These are phyloP conservation scores for Tetramorium bicarinatum DNA, from an alignment of 2,888 invertebrate genomes.

Conservation along the genomic window DNA sequence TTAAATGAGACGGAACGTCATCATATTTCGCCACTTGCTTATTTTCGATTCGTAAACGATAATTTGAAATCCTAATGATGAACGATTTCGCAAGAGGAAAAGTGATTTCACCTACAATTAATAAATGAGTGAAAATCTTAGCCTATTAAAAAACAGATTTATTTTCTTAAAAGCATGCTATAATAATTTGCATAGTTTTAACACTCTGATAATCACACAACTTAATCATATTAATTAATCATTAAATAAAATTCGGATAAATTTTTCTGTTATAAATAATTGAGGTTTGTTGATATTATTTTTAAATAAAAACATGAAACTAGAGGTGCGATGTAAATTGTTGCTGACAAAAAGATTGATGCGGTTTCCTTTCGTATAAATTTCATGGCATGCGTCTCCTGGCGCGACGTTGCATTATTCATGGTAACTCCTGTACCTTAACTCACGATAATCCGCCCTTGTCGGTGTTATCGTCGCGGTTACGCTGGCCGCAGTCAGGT, in stretches of 20 bases:
- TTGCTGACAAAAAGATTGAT: not conserved
- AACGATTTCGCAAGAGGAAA: conserved; percentile 8
- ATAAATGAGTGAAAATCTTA: not conserved
- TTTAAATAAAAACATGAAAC: not conserved
- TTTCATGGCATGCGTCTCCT: conserved; percentile 64
- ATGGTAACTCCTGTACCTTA: conserved; percentile 73
- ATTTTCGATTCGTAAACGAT: conserved; percentile 65
- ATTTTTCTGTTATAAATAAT: not conserved
- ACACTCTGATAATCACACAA: not conserved
- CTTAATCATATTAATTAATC: not conserved
- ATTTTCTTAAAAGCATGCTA: not conserved
- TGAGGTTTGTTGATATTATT: not conserved
- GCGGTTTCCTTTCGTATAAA: conserved; percentile 25
- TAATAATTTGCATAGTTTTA: not conserved
- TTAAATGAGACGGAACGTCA: conserved; percentile 76
- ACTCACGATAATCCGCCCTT: conserved; percentile 79
- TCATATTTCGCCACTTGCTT: conserved; percentile 50
- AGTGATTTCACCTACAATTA: not conserved
- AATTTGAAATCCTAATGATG: conserved; percentile 52
- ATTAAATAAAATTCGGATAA: not conserved
- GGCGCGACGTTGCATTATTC: conserved; percentile 78
- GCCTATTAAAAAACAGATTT: not conserved
- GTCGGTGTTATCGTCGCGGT: conserved; percentile 77
- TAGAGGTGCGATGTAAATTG: not conserved
- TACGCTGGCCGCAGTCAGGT: conserved; percentile 71